Evolutionary conservation across 1,140 invertebrate genomes (phyloP), one percentile per base, ranked within the genome.

Genomic region (Neodiprion fabricii): DNA sequence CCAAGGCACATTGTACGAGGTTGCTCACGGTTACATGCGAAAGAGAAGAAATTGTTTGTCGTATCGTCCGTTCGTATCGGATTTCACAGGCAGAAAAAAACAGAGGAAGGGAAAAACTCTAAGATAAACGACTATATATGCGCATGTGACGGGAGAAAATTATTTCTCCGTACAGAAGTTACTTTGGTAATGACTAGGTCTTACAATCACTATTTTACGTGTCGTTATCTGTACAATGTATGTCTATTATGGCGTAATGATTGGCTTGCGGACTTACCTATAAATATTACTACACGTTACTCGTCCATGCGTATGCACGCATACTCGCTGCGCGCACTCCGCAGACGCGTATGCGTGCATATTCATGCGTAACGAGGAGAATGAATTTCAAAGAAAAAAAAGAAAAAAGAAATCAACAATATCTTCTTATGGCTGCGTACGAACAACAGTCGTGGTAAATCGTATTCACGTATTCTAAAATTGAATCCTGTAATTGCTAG

Each of bases 401-500:
- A n/a, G n/a, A n/a, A 70, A 47, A 28, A 70, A 48, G n/a, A 28
- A 70, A 48, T 9, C 28, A 70, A 11, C 10, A 67, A 11, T 21
- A 23, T 47, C 47, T 10, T 40, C 5, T 47, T 12, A 70, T 48
- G 48, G 28, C 10, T 23, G 10, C 47, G 28, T n/a, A 70, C 17
- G 10, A n/a, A 74, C 14, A 69, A 12, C 11, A 28, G 67, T 11
- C 67, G 67, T n/a, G 12, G 17, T 47, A 69, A 23, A 66, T 21
- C 21, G 40, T 23, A 8, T 50, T 74, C 70, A n/a, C 14, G 53
- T 21, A 74, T 71, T 67, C 90, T 87, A 93, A 84, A 93, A 93
- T 78, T 93, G 92, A 81, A 93, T 93, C 48, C 92, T 90, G 85
- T 93, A 93, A 81, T 93, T 93, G 77, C 85, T 89, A n/a, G 79